Base-by-base conservation (phyloP, 1,140 invertebrate genomes). In the Telenomus remus region DNA sequence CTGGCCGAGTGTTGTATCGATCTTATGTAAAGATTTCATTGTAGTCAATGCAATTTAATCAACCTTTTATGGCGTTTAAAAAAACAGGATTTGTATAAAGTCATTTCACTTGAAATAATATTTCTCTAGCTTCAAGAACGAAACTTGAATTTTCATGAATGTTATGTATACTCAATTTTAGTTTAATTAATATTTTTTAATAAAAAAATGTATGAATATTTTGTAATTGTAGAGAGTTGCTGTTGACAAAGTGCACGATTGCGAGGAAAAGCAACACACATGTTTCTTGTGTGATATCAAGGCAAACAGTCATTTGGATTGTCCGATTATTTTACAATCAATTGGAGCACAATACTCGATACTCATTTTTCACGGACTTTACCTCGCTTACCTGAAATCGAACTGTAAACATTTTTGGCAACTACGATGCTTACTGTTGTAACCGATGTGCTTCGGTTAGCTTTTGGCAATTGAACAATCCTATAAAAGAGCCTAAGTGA, bases 361-460 rank as follows among this genome's bases (percentile, higher is more conserved):
- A 61, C 47, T 59, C 64, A 59, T 68, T 64, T 75, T 50, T 60
- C 47, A 54, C 14, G 15, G 48, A 39, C 43, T 49, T 66, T 33
- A 53, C 55, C 51, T 48, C 59, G 43, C 42, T 8, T 48, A 71
- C 59, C 44, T 64, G 68, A 63, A 61, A 70, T 56, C 12, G 9
- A 70, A 65, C 55, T 64, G 65, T 57, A 39, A 64, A 76, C 73
- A 76, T 65, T 76, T 64, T 71, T 76, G 73, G 73, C 73, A 76
- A 13, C 44, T 44, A 10, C 54, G 55, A 57, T 65, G 73, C 66
- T 71, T 57, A 70, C 56, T n/a, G 44, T 66, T 56, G 55, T 66
- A 76, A 70, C 66, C 61, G 50, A 63, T 57, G 71, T 72, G 56
- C 64, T 71, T 71, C 70, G 61, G 63, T 78, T 75, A 78, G 66